Conservation (phyloP, 1,140 invertebrate species). For the Achatina immaculata region DNA sequence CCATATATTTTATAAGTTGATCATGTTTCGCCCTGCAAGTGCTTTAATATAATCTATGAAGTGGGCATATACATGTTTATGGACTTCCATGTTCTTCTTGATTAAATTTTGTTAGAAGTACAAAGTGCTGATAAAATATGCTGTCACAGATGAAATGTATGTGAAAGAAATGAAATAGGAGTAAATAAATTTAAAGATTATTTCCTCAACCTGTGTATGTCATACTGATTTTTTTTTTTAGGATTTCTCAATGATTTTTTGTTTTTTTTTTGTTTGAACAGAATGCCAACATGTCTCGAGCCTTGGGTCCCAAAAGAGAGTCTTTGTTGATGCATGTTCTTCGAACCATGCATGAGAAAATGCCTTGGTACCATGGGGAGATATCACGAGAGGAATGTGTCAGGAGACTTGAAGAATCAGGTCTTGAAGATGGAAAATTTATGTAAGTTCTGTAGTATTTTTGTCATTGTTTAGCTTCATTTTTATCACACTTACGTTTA, state of each 20-base stretch:
- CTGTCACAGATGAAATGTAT: too few relatives aligned
- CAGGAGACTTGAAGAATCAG: constrained; percentile 52
- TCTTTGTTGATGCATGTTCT: constrained; percentile 31
- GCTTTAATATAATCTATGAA: too few relatives aligned
- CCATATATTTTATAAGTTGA: too few relatives aligned
- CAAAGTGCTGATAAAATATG: too few relatives aligned
- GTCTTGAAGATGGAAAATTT: constrained; percentile 68
- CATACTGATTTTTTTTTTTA: too few relatives aligned
- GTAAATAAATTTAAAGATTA: too few relatives aligned
- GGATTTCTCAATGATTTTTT: neutral
- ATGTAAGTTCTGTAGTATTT: constrained; percentile 15
- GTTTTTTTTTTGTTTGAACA: constrained; percentile 7
- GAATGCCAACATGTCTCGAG: constrained; percentile 34
- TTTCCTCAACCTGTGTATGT: too few relatives aligned
- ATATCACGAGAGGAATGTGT: constrained; percentile 66
- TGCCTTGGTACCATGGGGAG: constrained; percentile 68
- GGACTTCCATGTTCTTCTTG: too few relatives aligned
- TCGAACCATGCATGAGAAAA: constrained; percentile 43
- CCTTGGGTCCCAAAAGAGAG: constrained; percentile 25
- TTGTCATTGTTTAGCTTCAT: neutral
- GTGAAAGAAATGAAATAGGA: too few relatives aligned
- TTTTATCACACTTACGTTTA: neutral
- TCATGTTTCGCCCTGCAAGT: too few relatives aligned
- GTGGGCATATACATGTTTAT: too few relatives aligned
- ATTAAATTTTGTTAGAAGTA: too few relatives aligned